Evolutionary conservation across 2,888 invertebrate genomes (phyloP).

Genomic region (Mimas tiliae): DNA sequence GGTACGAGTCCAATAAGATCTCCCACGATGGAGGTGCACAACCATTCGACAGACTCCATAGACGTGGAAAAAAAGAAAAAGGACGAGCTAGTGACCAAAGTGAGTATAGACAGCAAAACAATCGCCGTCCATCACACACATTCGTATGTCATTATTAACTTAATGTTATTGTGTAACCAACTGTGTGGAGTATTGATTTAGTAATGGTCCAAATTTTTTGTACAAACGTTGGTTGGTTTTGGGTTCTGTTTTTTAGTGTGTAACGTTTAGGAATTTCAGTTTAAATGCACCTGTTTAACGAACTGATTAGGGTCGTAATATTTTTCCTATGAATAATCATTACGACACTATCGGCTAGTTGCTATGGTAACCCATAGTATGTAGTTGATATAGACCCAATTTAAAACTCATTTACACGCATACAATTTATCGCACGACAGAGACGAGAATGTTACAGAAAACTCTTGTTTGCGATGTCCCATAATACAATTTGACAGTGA

Average conservation of each 20-base stretch:
- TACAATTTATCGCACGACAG: too few species aligned
- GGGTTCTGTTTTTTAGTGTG: conserved; percentile 49
- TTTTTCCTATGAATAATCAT: neutral
- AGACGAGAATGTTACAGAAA: too few species aligned
- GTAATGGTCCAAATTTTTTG: conserved; percentile 45
- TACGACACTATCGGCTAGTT: too few species aligned
- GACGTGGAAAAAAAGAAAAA: conserved; percentile 88
- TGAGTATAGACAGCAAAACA: conserved; percentile 48
- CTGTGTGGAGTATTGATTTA: conserved; percentile 59
- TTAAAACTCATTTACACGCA: too few species aligned
- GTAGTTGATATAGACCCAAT: too few species aligned
- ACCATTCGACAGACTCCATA: conserved; percentile 92
- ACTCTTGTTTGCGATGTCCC: too few species aligned
- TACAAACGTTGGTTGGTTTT: conserved; percentile 54
- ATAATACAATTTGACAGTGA: too few species aligned
- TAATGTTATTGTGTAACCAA: conserved; percentile 64
- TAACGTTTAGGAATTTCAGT: conserved; percentile 9
- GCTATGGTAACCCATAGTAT: too few species aligned
- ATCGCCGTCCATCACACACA: conserved; percentile 50
- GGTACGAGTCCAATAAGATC: conserved; percentile 92
- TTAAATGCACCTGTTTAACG: neutral
- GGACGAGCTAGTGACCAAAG: conserved; percentile 84
- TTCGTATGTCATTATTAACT: conserved; percentile 56
- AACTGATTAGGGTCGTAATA: neutral
- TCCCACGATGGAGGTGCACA: conserved; percentile 87